phyloP scores from a whole-genome alignment of 2,797 vertebrate genomes.

The Fringilla coelebs region DNA sequence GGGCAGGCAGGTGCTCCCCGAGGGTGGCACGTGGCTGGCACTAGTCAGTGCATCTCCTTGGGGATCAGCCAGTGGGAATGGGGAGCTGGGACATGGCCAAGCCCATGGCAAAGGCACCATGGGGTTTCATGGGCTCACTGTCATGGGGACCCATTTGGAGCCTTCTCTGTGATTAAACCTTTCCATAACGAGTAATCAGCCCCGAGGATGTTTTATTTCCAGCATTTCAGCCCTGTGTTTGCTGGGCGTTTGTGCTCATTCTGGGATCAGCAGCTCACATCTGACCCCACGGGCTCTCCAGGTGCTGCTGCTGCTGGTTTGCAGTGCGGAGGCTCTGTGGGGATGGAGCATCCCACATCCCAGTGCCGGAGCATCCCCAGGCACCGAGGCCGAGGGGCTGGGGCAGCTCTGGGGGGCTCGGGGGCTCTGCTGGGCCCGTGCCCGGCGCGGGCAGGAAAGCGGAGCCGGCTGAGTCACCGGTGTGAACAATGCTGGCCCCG shows the following conservation, averaged over 20 bases:
- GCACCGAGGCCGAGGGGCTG: neutral
- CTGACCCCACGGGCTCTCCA: accelerated
- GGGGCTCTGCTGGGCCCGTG: neutral
- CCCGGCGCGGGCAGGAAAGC: neutral
- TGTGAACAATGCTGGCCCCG: slow-evolving; percentile 20
- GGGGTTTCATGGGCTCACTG: accelerated
- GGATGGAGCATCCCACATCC: neutral
- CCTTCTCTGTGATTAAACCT: neutral
- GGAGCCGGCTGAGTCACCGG: neutral
- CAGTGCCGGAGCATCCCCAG: neutral
- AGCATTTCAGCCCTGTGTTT: neutral
- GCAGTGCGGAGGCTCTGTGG: accelerated
- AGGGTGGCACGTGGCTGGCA: neutral
- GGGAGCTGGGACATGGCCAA: neutral
- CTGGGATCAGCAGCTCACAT: neutral
- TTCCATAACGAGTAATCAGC: neutral
- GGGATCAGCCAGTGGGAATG: accelerated
- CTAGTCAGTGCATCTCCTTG: accelerated
- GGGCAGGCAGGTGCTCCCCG: neutral
- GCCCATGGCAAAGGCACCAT: accelerated
- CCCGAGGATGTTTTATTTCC: neutral
- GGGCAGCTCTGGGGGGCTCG: neutral
- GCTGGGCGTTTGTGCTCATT: neutral
- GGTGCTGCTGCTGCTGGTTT: neutral
- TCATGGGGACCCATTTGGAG: accelerated